Base-by-base conservation (phyloP, 2,888 invertebrate genomes). In the Andrena flavipes region DNA sequence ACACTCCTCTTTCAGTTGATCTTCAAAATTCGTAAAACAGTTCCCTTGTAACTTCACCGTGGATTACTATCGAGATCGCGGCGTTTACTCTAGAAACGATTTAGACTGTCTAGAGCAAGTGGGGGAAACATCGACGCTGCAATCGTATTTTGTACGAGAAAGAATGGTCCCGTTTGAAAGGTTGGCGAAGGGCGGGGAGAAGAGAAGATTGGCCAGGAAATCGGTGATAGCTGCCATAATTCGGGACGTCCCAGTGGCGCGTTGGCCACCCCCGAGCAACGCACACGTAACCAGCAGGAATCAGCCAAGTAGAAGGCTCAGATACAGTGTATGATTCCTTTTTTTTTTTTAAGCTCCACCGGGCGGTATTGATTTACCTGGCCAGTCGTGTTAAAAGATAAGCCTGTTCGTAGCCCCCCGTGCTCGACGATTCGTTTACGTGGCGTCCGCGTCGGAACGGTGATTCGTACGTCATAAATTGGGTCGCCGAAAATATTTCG, bases 381-480 rank as follows among this genome's bases (percentile, higher is more conserved):
- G 80, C 73, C 84, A 84, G 60, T 84, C 79, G 71, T 80, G 80
- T 83, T 72, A 82, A 75, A 76, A 84, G 88, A 87, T 86, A 88
- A 84, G 81, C 78, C 23, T 69, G 71, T 48, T 26, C 73, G 75
- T 72, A 70, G 67, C 33, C 78, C 48, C 68, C 35, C 63, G 65
- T 23, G 35, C 56, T 42, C 67, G 68, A 54, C 82, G 67, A 71
- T 56, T 69, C 82, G 63, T 72, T 64, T 73, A 70, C 80, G 64
- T 65, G 26, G 68, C 70, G 49, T 75, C 23, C 33, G 56, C 62
- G 59, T 54, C 16, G 49, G 20, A 60, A n/a, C 42, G 60, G 59
- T 26, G 20, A 51, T 51, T 69, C n/a, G 56, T 35, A n/a, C 49
- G 42, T 6, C 30, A 49, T 78, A 56, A 48, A 76, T 79, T 59